These are phyloP conservation scores for Grammomys surdaster DNA, from an alignment of 2,113 vertebrate species.

Conservation along the genomic window DNA sequence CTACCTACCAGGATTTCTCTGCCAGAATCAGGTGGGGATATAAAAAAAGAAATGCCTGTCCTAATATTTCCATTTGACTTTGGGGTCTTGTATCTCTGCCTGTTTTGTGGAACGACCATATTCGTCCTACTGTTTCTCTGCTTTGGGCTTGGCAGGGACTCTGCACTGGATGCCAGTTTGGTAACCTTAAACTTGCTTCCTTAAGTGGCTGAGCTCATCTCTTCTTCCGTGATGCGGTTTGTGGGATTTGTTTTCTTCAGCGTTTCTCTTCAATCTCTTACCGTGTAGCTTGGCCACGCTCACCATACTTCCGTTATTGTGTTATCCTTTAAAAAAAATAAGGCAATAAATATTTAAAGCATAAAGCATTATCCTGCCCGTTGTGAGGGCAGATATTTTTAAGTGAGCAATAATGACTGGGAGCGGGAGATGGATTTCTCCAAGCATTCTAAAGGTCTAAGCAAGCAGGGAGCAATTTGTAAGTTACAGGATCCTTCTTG, in stretches of 20 bases:
- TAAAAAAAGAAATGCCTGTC: neutral
- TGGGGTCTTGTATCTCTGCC: conserved; percentile 28
- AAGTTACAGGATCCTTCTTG: conserved; percentile 81
- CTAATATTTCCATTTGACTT: conserved; percentile 47
- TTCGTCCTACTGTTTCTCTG: conserved; percentile 47
- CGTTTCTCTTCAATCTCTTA: conserved; percentile 46
- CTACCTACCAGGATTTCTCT: conserved; percentile 31
- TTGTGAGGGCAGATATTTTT: conserved; percentile 56
- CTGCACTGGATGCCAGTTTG: conserved; percentile 20
- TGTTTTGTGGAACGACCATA: conserved; percentile 22
- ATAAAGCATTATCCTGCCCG: conserved; percentile 38
- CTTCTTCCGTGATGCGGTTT: conserved; percentile 78
- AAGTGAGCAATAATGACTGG: conserved; percentile 13
- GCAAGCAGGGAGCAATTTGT: conserved; percentile 78
- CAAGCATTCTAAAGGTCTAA: conserved; percentile 60
- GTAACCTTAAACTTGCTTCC: conserved; percentile 49
- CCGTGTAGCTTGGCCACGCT: neutral
- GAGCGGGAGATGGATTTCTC: neutral
- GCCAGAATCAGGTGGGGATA: neutral
- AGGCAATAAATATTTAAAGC: conserved; percentile 65
- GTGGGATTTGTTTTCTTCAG: conserved; percentile 6
- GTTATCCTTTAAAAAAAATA: conserved; percentile 56
- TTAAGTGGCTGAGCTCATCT: conserved; percentile 71
- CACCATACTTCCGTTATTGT: conserved; percentile 37
- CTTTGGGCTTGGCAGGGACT: conserved; percentile 55